Evolutionary conservation across 1,140 invertebrate genomes (phyloP), one percentile per base, ranked within the genome.

Genomic region (Diachasmimorpha longicaudata): DNA sequence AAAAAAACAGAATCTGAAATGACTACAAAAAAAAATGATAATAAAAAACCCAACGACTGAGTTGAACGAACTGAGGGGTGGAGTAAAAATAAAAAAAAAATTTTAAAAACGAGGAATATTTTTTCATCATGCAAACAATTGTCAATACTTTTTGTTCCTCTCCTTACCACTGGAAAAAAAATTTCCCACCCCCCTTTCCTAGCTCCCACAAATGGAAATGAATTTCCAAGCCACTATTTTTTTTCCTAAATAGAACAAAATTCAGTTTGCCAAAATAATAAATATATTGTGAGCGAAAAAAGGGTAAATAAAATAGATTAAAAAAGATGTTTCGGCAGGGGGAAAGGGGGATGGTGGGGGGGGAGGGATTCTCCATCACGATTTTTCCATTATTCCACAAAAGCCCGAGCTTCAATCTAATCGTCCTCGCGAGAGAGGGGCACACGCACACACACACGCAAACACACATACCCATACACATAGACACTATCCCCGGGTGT

Each of bases 311-410:
- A 55, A 55, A 55, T 55, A 16, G 19, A 55, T 19, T 55, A 55
- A 55, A 55, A 55, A 55, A 42, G 31, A 19, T 19, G 31, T 70
- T 9, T n/a, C 6, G 67, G 66, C 1, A 36, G 31, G 31, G 14
- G 39, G 39, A 13, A 11, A 42, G 1, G 4, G 2, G 39, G 39
- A 10, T 3, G 39, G 3, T 3, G 9, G 13, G 39, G 39, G 39
- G 39, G 52, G 9, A 19, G 46, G 39, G 44, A 39, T 63, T 66
- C 58, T 71, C 39, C 70, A 69, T 76, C 44, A 73, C 72, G 44
- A 77, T 75, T 76, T 74, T 77, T 75, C 75, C 75, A 77, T 79
- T 77, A 81, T 79, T 76, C 46, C 42, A 68, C 71, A 31, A 46
- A 72, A 66, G 70, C 66, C 44, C 68, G 73, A 67, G 74, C 58